phyloP scores from a whole-genome alignment of 2,888 invertebrate species.

The Notodonta dromedarius region DNA sequence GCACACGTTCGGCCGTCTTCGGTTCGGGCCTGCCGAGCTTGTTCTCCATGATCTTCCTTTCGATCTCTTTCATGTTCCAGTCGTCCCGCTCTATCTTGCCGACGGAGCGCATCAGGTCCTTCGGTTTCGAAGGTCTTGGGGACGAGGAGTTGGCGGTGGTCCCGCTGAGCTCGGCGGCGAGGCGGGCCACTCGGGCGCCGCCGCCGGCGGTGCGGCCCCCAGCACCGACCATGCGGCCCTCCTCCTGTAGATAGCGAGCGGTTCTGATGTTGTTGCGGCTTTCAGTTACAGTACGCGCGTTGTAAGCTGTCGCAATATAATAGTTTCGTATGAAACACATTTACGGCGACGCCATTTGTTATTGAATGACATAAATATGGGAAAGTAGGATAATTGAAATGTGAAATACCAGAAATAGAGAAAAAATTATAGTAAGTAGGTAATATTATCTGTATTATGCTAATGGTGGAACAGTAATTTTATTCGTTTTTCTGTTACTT shows the following conservation, averaged over 20 bases:
- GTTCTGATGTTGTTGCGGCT: no score
- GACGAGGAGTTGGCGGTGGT: conserved; percentile 81
- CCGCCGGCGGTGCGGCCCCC: conserved; percentile 60
- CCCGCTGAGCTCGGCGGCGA: conserved; percentile 91
- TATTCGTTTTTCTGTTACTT: no score
- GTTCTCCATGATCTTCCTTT: conserved; percentile 93
- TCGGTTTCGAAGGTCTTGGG: conserved; percentile 87
- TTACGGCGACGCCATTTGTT: no score
- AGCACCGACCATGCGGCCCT: conserved; percentile 67
- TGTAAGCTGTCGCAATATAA: no score
- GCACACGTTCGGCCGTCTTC: conserved; percentile 89
- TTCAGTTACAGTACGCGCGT: no score
- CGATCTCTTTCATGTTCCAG: conserved; percentile 96
- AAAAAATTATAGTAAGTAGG: no score
- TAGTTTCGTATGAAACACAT: no score
- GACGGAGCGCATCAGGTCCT: conserved; percentile 93
- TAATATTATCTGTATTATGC: no score
- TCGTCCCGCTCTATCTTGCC: conserved; percentile 95
- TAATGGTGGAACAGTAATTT: no score
- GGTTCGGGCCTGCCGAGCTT: conserved; percentile 86
- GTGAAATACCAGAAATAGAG: no score
- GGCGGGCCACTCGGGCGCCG: conserved; percentile 66
- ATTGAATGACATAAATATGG: no score
- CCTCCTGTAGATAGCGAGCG: conserved; percentile 55
- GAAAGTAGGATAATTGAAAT: no score